phyloP scores from a whole-genome alignment of 2,888 invertebrate species.

The Desoria tigrina region DNA sequence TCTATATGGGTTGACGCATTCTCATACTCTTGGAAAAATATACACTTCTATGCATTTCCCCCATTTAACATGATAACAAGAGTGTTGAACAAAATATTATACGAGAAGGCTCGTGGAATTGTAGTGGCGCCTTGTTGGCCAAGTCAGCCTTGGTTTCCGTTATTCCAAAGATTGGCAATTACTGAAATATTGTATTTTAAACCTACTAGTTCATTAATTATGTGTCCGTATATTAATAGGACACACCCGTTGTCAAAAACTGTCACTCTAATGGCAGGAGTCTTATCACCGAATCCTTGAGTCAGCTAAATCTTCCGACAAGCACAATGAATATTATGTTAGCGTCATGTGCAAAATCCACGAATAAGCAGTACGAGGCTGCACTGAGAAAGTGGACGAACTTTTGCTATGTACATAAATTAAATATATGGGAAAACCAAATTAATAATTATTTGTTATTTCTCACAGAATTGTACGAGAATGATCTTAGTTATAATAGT shows the following conservation, averaged over 20 bases:
- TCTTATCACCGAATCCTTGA: too few species aligned
- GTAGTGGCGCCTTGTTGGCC: constrained; percentile 39
- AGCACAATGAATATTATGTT: too few species aligned
- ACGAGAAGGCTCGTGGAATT: constrained; percentile 31
- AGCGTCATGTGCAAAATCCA: too few species aligned
- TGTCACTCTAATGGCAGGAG: background rate
- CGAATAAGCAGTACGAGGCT: too few species aligned
- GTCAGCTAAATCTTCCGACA: too few species aligned
- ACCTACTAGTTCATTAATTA: constrained; percentile 21
- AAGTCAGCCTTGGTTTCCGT: constrained; percentile 40
- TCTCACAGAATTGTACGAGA: constrained; percentile 11
- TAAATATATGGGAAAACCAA: background rate
- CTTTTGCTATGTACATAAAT: background rate
- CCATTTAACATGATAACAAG: constrained; percentile 30
- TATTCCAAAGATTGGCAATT: constrained; percentile 10
- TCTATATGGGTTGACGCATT: constrained; percentile 26
- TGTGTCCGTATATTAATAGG: constrained; percentile 27
- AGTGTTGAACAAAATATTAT: constrained; percentile 29
- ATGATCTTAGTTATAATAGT: constrained; percentile 9
- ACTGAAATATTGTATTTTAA: constrained; percentile 24
- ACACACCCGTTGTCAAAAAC: constrained; percentile 21
- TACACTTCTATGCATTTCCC: constrained; percentile 14
- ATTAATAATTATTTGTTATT: constrained; percentile 11
- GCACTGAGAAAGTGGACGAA: too few species aligned
- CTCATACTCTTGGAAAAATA: constrained; percentile 12